Evolutionary conservation across 30 jellyfish, hydroid and myxozoan genomes (phyloP).

Genomic region (Hydractinia echinata): DNA sequence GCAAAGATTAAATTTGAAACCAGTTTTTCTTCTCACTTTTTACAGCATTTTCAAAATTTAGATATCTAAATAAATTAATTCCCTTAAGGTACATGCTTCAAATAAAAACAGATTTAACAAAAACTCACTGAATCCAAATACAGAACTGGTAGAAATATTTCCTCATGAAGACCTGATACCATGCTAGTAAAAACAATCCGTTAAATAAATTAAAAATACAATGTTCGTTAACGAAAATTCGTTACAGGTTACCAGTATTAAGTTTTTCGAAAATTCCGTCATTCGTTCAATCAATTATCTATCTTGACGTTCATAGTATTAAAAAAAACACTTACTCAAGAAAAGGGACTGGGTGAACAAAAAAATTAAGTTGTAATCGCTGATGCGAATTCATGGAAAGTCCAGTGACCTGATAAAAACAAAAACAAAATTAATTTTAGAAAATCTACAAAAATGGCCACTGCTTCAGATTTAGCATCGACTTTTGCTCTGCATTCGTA

Average conservation of each 20-base stretch:
- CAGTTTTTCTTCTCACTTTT: too few species aligned
- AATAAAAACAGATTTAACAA: neutral
- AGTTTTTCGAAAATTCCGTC: too few species aligned
- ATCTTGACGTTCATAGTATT: too few species aligned
- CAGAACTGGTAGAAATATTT: neutral
- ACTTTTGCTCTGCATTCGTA: too few species aligned
- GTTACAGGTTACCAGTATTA: neutral
- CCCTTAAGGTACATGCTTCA: neutral
- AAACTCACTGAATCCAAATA: constrained; percentile 10
- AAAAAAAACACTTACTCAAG: constrained; percentile 21
- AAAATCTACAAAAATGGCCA: neutral
- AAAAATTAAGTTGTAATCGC: constrained; percentile 62
- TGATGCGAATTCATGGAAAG: constrained; percentile 70
- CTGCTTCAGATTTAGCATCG: too few species aligned
- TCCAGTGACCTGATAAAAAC: constrained; percentile 60
- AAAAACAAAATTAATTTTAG: neutral
- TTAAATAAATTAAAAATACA: neutral
- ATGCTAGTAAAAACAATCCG: too few species aligned
- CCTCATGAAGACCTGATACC: neutral
- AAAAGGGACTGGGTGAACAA: constrained; percentile 25
- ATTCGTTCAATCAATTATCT: too few species aligned
- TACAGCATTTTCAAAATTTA: too few species aligned
- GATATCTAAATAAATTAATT: too few species aligned
- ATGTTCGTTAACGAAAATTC: neutral
- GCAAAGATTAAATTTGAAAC: too few species aligned